phyloP scores from a whole-genome alignment of 2,113 vertebrate species.

The Bagarius yarrelli region DNA sequence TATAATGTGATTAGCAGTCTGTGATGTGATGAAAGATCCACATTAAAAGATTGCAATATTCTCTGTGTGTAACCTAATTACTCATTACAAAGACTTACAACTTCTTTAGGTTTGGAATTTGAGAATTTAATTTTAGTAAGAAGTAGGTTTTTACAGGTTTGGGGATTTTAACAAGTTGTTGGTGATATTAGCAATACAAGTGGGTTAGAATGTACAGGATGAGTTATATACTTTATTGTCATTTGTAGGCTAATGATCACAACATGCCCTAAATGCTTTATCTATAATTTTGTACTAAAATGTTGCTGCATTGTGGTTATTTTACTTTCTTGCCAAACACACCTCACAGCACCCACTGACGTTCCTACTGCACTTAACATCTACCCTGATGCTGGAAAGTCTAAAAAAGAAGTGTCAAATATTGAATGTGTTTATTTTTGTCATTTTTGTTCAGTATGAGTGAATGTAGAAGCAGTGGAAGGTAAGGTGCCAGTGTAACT shows the following conservation, averaged over 20 bases:
- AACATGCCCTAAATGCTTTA: slow-evolving; percentile 1
- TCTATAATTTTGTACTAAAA: slow-evolving; percentile 13
- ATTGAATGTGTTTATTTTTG: slow-evolving; percentile 29
- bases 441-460: slow-evolving; percentile 25
- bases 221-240: background rate
- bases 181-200: background rate
- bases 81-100: slow-evolving; percentile 65
- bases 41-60: slow-evolving; percentile 62
- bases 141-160: slow-evolving; percentile 11
- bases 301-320: slow-evolving; percentile 7
- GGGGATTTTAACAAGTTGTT: slow-evolving; percentile 7
- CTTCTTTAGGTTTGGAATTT: slow-evolving; percentile 50
- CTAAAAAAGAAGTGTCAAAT: background rate
- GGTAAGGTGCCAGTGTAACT: slow-evolving; percentile 54
- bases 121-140: slow-evolving; percentile 14
- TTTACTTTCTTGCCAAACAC: slow-evolving; percentile 13
- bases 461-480: slow-evolving; percentile 54
- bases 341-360: background rate
- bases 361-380: background rate
- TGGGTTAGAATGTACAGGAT: background rate
- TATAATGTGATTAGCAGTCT: slow-evolving; percentile 72
- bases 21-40: slow-evolving; percentile 62
- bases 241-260: background rate
- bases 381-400: background rate
- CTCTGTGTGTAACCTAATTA: slow-evolving; percentile 67